Base-by-base conservation (phyloP, 2,113 vertebrate species). In the Melanotaenia duboulayi region DNA sequence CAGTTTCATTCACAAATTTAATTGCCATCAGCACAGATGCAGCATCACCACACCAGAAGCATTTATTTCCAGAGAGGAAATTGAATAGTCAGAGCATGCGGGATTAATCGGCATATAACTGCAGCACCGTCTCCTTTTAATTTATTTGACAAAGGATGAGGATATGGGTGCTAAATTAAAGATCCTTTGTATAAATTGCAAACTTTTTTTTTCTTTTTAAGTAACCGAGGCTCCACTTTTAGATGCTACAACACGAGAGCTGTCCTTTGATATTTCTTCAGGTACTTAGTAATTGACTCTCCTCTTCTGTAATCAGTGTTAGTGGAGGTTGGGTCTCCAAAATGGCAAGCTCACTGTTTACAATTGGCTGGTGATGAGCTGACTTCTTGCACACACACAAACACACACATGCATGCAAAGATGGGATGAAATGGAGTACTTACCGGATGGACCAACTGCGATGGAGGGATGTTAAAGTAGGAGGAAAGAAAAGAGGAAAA, bases 351-450 rank as follows among this genome's bases (percentile, higher is more conserved):
- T 58, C 3, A 37, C 2, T 19, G 19, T 11, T 4, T 64, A 12
- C 24, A 23, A 44, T 4, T 46, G 10, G 28, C 23, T 17, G 6
- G 14, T 28, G 14, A 14, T 2, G 13, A 13, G 6, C 14, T 17
- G 16, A 19, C 24, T 23, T 59, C 37, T 11, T 19, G 24, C 19
- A 65, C 58, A 42, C 17, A 72, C 28, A 64, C 24, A 55, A 66
- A 35, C 25, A 56, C 19, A 50, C 65, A 39, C 10, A 66, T 2
- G 37, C 87, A 92, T 89, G 82, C 86, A 89, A 67, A 82, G 70
- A 89, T 92, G 93, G 84, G 84, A 93, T 95, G 94, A 89, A 94
- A 95, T 95, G 94, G 74, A 80, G 83, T 95, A 96, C 95, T 96
- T 90, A 96, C 95, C 80, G 87, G 91, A 94, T 84, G 90, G 91